Conservation (phyloP, 2,113 vertebrate genomes). For the Corythaeola cristata region DNA sequence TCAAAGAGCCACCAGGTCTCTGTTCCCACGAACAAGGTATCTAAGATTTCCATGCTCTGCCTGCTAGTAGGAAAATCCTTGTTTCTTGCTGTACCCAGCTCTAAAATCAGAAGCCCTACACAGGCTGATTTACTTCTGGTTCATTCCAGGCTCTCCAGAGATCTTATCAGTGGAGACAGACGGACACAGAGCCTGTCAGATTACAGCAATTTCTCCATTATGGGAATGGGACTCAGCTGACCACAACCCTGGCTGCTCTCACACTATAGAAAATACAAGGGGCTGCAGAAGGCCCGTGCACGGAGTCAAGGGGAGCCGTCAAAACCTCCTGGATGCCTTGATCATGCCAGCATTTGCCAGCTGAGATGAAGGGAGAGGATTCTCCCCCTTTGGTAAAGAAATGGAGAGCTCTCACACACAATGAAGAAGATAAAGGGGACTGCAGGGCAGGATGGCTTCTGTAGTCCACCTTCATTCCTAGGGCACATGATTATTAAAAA, state of each 20-base stretch:
- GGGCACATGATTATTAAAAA: background rate
- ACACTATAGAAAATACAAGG: background rate
- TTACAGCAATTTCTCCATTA: background rate
- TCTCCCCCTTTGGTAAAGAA: background rate
- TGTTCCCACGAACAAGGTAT: background rate
- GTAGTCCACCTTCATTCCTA: background rate
- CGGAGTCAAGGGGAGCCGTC: background rate
- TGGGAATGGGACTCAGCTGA: background rate
- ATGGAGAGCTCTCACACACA: fast-evolving
- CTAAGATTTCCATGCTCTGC: background rate
- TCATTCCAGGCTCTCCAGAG: background rate
- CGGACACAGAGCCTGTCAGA: background rate
- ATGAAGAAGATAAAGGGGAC: background rate
- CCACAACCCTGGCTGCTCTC: background rate
- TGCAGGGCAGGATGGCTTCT: background rate
- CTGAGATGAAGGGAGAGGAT: background rate
- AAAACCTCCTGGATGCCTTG: background rate
- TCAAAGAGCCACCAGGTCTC: background rate
- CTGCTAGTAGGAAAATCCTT: background rate
- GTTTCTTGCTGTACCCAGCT: background rate
- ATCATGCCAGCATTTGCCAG: background rate
- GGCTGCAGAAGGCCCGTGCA: fast-evolving
- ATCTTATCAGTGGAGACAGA: background rate
- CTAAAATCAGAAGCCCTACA: background rate
- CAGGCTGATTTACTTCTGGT: background rate